These are phyloP conservation scores for Falco peregrinus DNA, from an alignment of 2,797 vertebrate species.

Conservation along the genomic window DNA sequence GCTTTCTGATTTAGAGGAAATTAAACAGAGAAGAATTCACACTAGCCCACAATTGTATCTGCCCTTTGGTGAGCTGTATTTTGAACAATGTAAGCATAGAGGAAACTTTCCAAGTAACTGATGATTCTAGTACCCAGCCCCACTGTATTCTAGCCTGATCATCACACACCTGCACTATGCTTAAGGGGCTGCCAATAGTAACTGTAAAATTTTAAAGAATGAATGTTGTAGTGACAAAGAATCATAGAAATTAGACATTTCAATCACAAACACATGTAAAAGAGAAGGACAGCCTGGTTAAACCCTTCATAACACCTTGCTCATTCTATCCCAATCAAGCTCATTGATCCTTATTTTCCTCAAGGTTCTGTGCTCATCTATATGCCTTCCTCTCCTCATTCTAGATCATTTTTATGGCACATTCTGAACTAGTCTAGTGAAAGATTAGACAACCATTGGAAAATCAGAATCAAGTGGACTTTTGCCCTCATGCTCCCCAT, in stretches of 20 bases:
- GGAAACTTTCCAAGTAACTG: not conserved
- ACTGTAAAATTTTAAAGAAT: not conserved
- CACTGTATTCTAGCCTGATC: not conserved
- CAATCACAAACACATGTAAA: not conserved
- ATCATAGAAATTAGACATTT: not conserved
- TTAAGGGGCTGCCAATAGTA: not conserved
- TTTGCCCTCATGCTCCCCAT: not conserved
- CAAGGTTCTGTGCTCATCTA: not conserved
- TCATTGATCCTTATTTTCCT: not conserved
- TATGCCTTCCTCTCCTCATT: not conserved
- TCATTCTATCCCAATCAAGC: not conserved
- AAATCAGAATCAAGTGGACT: not conserved
- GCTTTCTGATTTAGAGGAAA: not conserved
- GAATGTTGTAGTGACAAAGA: not conserved
- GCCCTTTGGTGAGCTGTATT: not conserved
- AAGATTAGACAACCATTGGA: not conserved
- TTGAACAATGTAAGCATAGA: not conserved
- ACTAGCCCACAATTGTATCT: not conserved
- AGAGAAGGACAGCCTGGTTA: not conserved
- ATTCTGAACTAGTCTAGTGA: not conserved
- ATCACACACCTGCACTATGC: not conserved
- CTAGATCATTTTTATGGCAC: not conserved
- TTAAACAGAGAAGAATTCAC: not conserved
- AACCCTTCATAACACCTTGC: not conserved
- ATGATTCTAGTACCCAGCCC: not conserved